phyloP scores from a whole-genome alignment of 2,888 invertebrate genomes.

The Salpingus planirostris region DNA sequence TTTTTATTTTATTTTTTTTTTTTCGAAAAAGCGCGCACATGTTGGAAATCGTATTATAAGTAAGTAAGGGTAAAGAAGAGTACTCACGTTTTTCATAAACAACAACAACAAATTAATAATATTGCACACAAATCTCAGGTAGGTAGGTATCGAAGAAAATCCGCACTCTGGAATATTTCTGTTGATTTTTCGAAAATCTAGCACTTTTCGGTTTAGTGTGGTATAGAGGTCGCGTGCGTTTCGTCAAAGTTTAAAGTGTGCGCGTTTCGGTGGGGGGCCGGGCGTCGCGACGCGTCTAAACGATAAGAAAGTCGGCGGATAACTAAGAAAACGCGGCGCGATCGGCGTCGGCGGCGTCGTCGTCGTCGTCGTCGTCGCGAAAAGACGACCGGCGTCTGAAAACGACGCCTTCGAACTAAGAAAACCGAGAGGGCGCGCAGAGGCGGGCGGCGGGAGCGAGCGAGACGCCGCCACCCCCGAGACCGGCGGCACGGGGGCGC shows the following conservation, averaged over 20 bases:
- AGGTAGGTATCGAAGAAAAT: conserved; percentile 10
- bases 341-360: no score
- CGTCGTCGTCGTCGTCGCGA: conserved; percentile 41
- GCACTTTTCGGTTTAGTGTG: no score
- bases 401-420: conserved; percentile 43
- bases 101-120: no score
- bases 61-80: no score
- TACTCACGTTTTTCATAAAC: not conserved
- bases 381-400: conserved; percentile 43
- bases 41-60: no score
- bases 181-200: not conserved
- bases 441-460: conserved; percentile 26
- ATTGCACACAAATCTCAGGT: not conserved
- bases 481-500: no score
- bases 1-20: no score
- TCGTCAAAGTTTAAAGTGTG: not conserved
- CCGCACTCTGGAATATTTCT: conserved; percentile 12
- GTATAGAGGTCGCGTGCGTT: no score
- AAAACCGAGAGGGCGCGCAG: conserved; percentile 32
- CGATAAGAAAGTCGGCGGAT: conserved; percentile 43
- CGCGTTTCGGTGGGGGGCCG: conserved; percentile 1
- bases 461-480: conserved; percentile 38
- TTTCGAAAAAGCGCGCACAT: no score
- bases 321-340: conserved; percentile 44
- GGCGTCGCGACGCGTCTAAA: conserved; percentile 39